A percentile compares a stretch with the other conserved stretches of the same genome.
These are phyloP conservation scores for Garra rufa DNA, from an alignment of 2,113 vertebrate genomes.

Conservation along the genomic window DNA sequence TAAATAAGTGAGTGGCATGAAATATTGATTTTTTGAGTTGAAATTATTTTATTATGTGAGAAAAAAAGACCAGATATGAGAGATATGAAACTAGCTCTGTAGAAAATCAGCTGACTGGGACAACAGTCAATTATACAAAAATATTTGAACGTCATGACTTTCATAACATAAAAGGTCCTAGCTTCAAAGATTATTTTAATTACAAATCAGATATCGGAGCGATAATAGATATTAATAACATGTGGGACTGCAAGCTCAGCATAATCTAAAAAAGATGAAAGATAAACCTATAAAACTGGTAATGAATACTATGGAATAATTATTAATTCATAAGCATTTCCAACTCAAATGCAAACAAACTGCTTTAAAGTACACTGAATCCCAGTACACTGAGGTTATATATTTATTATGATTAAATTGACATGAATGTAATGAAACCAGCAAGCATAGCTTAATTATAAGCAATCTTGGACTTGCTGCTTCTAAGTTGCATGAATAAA, in stretches of 20 bases:
- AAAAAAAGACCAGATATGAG: background rate
- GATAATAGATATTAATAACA: background rate
- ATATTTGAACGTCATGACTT: background rate
- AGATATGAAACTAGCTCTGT: background rate
- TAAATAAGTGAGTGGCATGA: background rate
- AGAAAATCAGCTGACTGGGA: background rate
- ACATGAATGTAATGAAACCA: background rate
- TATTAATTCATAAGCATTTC: constrained; percentile 7
- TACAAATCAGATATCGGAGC: background rate
- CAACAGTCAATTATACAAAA: background rate
- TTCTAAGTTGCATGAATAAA: background rate
- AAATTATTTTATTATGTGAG: background rate
- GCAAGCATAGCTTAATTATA: background rate
- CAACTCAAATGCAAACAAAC: background rate
- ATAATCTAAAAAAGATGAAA: background rate
- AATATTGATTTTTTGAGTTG: background rate
- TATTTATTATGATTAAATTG: background rate
- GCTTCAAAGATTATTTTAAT: background rate
- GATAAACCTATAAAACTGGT: background rate
- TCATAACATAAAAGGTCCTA: background rate
- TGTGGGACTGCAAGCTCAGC: background rate
- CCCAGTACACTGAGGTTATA: background rate
- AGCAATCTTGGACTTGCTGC: background rate
- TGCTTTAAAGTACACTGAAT: background rate
- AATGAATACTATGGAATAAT: constrained; percentile 11